phyloP scores from a whole-genome alignment of 1,140 invertebrate species.

The Drosophila pectinifera region DNA sequence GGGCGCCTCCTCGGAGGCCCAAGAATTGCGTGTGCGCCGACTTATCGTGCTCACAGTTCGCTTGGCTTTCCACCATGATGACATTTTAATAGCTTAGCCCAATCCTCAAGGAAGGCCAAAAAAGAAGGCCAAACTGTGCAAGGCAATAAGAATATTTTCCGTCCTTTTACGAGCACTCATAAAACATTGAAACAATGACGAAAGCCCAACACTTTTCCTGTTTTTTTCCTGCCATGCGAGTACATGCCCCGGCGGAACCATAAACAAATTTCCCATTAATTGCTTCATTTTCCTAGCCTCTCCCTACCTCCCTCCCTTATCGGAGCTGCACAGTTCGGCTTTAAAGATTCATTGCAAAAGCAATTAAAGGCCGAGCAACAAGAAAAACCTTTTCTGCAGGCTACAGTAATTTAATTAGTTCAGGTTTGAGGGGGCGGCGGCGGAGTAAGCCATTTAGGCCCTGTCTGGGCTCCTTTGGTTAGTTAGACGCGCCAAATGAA shows the following conservation, averaged over 20 bases:
- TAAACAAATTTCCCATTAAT: conserved; percentile 73
- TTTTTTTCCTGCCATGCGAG: conserved; percentile 13
- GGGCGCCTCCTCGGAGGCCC: conserved; percentile 33
- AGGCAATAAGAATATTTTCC: conserved; percentile 73
- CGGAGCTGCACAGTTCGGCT: conserved; percentile 25
- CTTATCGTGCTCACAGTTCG: conserved; percentile 55
- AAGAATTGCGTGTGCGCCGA: conserved; percentile 56
- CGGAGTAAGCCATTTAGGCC: conserved; percentile 25
- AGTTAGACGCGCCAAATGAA: conserved; percentile 62
- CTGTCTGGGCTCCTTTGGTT: conserved; percentile 40
- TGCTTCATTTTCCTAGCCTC: conserved; percentile 56
- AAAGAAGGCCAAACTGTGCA: conserved; percentile 3
- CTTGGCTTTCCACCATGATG: conserved; percentile 47
- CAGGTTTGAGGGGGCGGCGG: conserved; percentile 1
- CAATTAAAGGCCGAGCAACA: conserved; percentile 59
- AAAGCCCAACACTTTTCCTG: conserved; percentile 51
- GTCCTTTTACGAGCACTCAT: conserved; percentile 63
- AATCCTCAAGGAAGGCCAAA: conserved; percentile 30
- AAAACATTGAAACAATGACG: conserved; percentile 74
- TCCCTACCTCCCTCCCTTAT: conserved; percentile 5
- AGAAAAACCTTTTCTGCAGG: conserved; percentile 54
- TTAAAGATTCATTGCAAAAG: conserved; percentile 45
- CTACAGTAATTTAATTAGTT: conserved; percentile 76
- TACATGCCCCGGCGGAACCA: conserved; percentile 19
- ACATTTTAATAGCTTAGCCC: conserved; percentile 73